Percentiles rank a stretch among this genome's conserved stretches.
Evolutionary conservation across 2,797 vertebrate species (phyloP).

Genomic region (Gymnothorax javanicus): DNA sequence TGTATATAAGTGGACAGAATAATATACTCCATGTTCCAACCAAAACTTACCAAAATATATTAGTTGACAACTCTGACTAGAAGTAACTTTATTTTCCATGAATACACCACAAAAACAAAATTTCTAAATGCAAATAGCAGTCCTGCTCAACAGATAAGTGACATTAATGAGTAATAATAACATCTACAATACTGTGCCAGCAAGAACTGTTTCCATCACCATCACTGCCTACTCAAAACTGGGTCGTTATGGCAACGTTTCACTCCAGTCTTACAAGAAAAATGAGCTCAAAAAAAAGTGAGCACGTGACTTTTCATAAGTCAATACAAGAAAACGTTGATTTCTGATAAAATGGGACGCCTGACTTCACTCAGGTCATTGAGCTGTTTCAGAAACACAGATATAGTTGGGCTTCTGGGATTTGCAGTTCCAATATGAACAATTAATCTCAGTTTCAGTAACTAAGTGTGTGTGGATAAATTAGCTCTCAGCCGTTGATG

Average conservation of each 20-base stretch:
- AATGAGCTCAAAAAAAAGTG: constrained; percentile 20
- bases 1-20: neutral
- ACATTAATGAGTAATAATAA: neutral
- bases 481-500: neutral
- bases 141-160: neutral
- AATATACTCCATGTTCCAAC: neutral
- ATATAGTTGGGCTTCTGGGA: neutral
- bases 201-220: constrained; percentile 8
- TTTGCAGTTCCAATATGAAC: neutral
- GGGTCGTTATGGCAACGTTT: neutral
- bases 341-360: constrained; percentile 8
- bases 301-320: constrained; percentile 38
- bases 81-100: neutral
- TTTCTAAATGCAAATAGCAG: neutral
- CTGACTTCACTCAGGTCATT: neutral
- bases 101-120: neutral
- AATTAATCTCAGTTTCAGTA: neutral
- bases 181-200: constrained; percentile 1
- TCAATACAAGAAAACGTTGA: constrained; percentile 5
- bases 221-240: constrained; percentile 27
- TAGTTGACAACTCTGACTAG: neutral
- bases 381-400: neutral
- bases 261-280: constrained; percentile 24
- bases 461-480: neutral
- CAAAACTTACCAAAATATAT: neutral